These are phyloP conservation scores for Listronotus oregonensis DNA, from an alignment of 1,140 invertebrate species.

Conservation along the genomic window DNA sequence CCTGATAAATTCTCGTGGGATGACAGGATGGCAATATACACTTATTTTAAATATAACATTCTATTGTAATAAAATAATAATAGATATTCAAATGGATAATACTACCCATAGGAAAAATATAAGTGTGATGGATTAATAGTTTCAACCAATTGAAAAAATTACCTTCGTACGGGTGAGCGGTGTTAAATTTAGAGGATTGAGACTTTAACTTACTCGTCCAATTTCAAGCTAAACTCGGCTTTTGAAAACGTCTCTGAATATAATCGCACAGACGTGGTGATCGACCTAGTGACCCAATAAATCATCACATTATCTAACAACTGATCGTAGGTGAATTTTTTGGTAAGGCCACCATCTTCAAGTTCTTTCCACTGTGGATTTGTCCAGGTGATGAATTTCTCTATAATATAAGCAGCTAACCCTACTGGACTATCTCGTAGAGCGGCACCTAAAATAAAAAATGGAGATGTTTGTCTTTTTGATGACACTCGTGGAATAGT, in stretches of 20 bases:
- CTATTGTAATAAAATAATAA: too few species aligned
- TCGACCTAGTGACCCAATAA: constrained; percentile 74
- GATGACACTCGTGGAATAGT: too few species aligned
- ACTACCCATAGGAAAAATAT: too few species aligned
- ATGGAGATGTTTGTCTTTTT: too few species aligned
- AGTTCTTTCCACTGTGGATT: constrained; percentile 62
- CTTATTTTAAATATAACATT: too few species aligned
- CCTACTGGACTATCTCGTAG: constrained; percentile 72
- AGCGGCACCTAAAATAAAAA: constrained; percentile 60
- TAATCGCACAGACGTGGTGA: constrained; percentile 69
- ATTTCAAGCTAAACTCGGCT: constrained; percentile 12
- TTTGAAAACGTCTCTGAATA: constrained; percentile 66
- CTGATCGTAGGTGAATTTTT: constrained; percentile 73
- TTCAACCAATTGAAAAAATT: too few species aligned
- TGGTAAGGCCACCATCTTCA: constrained; percentile 74
- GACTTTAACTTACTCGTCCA: constrained; percentile 11
- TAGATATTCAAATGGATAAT: too few species aligned
- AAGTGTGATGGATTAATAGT: too few species aligned
- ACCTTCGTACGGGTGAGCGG: too few species aligned
- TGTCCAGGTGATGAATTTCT: constrained; percentile 85
- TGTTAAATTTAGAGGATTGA: too few species aligned
- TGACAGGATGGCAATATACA: too few species aligned
- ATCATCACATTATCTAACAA: constrained; percentile 78
- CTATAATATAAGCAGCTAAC: constrained; percentile 82
- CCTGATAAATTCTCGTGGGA: too few species aligned